These are phyloP conservation scores for Heliconius ismenius DNA, from an alignment of 2,888 invertebrate genomes.

Conservation along the genomic window DNA sequence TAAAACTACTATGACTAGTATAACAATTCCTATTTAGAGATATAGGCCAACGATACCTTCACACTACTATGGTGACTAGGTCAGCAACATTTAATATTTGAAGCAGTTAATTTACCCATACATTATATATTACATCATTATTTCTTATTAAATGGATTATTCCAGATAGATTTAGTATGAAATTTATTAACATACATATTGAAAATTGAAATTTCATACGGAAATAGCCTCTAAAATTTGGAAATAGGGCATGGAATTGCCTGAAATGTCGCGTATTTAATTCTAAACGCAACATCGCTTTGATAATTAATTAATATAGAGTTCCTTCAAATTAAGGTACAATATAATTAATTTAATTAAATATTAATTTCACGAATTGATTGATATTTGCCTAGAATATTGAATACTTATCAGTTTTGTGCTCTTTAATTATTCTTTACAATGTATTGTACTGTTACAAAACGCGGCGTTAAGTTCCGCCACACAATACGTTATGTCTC, in stretches of 20 bases:
- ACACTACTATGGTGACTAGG: neutral
- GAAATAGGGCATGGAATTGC: neutral
- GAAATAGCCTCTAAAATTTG: neutral
- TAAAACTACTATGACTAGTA: no score
- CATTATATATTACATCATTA: neutral
- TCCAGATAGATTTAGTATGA: neutral
- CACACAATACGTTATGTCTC: no score
- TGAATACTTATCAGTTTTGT: neutral
- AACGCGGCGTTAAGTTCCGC: no score
- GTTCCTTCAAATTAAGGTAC: neutral
- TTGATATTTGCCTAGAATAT: neutral
- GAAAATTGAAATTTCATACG: neutral
- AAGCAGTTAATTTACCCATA: neutral
- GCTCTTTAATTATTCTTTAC: neutral
- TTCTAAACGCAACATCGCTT: slow-evolving; percentile 1
- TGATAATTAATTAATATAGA: slow-evolving; percentile 19
- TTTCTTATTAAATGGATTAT: slow-evolving; percentile 10
- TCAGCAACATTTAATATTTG: neutral
- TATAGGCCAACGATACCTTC: neutral
- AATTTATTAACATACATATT: slow-evolving; percentile 7
- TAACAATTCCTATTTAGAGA: neutral
- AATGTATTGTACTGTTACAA: neutral
- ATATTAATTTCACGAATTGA: neutral
- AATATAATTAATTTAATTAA: slow-evolving; percentile 5
- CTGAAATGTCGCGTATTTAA: neutral